Conservation (phyloP, 2,888 invertebrate species). For the Heteromurus nitidus region DNA sequence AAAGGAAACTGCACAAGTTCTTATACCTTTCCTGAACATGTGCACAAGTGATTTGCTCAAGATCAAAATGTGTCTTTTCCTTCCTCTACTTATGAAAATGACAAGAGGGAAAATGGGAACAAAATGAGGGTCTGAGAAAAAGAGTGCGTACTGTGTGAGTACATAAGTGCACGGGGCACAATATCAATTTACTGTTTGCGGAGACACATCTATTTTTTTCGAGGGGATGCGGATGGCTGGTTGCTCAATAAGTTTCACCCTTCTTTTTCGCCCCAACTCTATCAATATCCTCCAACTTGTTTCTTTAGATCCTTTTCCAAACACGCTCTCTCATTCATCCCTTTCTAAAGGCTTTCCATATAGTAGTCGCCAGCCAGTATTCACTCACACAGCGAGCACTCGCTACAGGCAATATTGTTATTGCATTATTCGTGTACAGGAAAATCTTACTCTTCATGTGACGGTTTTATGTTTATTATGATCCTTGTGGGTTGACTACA, state of each 20-base stretch:
- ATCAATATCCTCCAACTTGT: neutral
- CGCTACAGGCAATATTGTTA: slow-evolving; percentile 22
- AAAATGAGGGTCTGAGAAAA: slow-evolving; percentile 16
- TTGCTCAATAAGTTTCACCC: slow-evolving; percentile 11
- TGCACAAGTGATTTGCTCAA: too few relatives aligned
- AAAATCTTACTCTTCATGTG: too few relatives aligned
- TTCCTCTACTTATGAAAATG: neutral
- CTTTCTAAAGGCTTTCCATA: neutral
- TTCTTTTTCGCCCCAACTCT: neutral
- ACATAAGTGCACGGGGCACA: neutral
- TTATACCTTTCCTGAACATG: too few relatives aligned
- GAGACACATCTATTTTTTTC: neutral
- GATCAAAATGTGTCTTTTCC: neutral
- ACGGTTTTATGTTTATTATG: too few relatives aligned
- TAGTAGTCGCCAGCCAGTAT: neutral
- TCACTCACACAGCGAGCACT: neutral
- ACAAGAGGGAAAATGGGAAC: neutral
- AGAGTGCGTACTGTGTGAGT: too few relatives aligned
- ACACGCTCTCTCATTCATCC: neutral
- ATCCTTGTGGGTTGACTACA: too few relatives aligned
- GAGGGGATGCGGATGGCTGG: neutral
- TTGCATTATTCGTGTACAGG: neutral
- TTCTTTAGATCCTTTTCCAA: neutral
- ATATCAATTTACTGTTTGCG: slow-evolving; percentile 15
- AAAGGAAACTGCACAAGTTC: too few relatives aligned